A percentile compares a stretch with the other conserved stretches of the same genome.
Evolutionary conservation across 2,113 vertebrate genomes (phyloP).

Genomic region (Tachysurus vachellii): DNA sequence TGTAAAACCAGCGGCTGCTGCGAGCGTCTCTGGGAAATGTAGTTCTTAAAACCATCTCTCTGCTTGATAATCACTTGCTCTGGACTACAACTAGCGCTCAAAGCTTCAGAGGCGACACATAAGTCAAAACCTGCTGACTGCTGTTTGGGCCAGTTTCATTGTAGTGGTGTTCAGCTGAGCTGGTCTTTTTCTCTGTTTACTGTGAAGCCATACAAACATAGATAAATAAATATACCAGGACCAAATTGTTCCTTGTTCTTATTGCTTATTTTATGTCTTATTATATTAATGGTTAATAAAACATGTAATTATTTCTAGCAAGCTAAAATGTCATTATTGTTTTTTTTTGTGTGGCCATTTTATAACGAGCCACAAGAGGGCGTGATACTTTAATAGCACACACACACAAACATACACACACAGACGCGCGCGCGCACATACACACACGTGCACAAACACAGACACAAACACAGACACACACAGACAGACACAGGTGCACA

Average conservation of each 20-base stretch:
- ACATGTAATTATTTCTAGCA: no score
- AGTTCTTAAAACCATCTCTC: slow-evolving; percentile 51
- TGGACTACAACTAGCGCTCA: slow-evolving; percentile 63
- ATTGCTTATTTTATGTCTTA: no score
- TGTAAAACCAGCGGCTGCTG: slow-evolving; percentile 46
- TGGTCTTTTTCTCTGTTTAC: slow-evolving; percentile 56
- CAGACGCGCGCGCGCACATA: not conserved
- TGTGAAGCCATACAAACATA: not conserved
- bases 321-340: no score
- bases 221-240: not conserved
- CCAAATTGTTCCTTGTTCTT: not conserved
- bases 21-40: slow-evolving; percentile 62
- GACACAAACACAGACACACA: no score
- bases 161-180: slow-evolving; percentile 75
- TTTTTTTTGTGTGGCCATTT: not conserved
- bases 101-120: slow-evolving; percentile 38
- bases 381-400: not conserved
- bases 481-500: no score
- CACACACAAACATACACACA: not conserved
- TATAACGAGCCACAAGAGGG: not conserved
- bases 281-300: no score
- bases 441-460: no score
- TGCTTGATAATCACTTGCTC: not conserved
- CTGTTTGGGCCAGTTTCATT: slow-evolving; percentile 68
- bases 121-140: slow-evolving; percentile 73